Conservation (phyloP, 1,140 invertebrate genomes). For the Musca vetustissima region DNA sequence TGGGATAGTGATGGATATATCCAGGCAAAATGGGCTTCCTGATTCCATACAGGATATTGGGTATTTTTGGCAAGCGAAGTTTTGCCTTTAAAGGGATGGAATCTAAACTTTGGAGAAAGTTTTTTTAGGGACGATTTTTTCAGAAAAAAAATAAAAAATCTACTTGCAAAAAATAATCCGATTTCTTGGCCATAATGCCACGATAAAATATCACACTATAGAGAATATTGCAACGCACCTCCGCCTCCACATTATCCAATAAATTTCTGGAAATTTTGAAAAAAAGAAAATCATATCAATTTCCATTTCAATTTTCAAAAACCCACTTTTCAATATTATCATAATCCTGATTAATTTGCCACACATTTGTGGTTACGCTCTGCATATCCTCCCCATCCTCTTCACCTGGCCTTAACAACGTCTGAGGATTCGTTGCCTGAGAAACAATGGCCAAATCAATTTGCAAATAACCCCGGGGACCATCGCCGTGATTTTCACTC, state of each 20-base stretch:
- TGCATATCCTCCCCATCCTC: conserved; percentile 27
- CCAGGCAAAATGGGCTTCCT: conserved; percentile 56
- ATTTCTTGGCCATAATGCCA: conserved; percentile 42
- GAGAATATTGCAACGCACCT: conserved; percentile 42
- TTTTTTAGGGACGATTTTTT: conserved; percentile 36
- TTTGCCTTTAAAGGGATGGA: conserved; percentile 53
- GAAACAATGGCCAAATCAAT: conserved; percentile 72
- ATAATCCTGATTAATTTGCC: conserved; percentile 60
- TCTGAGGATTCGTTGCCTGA: conserved; percentile 30
- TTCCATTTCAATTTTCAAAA: background rate
- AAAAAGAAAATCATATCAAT: background rate
- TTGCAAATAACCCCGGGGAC: conserved; percentile 73
- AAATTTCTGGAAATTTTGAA: conserved; percentile 63
- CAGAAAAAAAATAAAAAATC: conserved; percentile 39
- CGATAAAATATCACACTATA: conserved; percentile 43
- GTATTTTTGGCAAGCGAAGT: conserved; percentile 51
- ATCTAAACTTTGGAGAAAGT: conserved; percentile 37
- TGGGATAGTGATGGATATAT: conserved; percentile 58
- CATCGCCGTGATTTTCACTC: conserved; percentile 55
- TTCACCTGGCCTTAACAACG: conserved; percentile 18
- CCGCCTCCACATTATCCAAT: conserved; percentile 55
- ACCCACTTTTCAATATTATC: conserved; percentile 75
- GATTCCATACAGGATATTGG: conserved; percentile 56
- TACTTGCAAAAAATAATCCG: conserved; percentile 52
- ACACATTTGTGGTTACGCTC: conserved; percentile 55